Conservation (phyloP, 2,888 invertebrate genomes). For the Horisme vitalbata region DNA sequence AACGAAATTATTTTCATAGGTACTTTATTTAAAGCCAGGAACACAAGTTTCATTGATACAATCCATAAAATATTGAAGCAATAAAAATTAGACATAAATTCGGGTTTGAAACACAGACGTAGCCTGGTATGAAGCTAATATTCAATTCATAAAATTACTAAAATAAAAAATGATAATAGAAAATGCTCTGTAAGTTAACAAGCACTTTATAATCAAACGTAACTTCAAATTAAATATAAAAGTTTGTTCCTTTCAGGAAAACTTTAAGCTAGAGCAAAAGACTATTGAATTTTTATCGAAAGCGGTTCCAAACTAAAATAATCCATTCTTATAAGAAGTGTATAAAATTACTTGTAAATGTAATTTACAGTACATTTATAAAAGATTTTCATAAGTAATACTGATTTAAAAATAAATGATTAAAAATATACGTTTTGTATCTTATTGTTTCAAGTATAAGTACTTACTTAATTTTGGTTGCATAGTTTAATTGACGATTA, state of each 20-base stretch:
- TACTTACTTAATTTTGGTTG: constrained; percentile 49
- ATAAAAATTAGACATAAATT: constrained; percentile 37
- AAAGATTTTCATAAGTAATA: constrained; percentile 11
- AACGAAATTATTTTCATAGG: constrained; percentile 41
- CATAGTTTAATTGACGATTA: constrained; percentile 70
- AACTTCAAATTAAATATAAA: constrained; percentile 4
- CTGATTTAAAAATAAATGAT: constrained; percentile 37
- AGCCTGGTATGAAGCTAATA: not conserved
- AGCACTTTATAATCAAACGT: not conserved
- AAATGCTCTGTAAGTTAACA: not conserved
- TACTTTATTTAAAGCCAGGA: constrained; percentile 76
- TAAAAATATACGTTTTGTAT: constrained; percentile 58
- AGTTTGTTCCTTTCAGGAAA: constrained; percentile 8
- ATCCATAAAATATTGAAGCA: constrained; percentile 42
- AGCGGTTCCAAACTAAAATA: constrained; percentile 13
- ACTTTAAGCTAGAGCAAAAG: constrained; percentile 1
- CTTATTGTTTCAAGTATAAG: constrained; percentile 44
- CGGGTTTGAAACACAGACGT: constrained; percentile 19
- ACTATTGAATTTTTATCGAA: constrained; percentile 13
- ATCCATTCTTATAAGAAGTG: constrained; percentile 2
- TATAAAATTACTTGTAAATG: constrained; percentile 27
- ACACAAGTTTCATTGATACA: constrained; percentile 68
- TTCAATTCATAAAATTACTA: not conserved
- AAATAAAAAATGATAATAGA: not conserved
- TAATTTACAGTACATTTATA: constrained; percentile 15